A percentile compares a stretch with the other conserved stretches of the same genome.
These are phyloP conservation scores for Esperia sulphurella DNA, from an alignment of 2,888 invertebrate genomes.

Conservation along the genomic window DNA sequence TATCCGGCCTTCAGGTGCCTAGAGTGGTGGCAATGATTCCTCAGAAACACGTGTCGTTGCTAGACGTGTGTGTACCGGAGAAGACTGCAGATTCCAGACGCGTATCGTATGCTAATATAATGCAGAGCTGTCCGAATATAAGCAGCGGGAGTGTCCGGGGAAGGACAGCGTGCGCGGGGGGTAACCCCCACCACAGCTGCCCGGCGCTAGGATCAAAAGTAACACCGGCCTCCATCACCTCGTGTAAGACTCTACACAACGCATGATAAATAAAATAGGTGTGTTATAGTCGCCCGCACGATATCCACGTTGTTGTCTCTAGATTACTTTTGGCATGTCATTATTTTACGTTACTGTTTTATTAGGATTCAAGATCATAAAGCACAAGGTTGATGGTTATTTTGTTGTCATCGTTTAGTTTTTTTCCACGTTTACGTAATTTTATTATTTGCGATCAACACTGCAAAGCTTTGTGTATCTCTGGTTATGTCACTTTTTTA, in stretches of 20 bases:
- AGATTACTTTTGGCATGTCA: slow-evolving; percentile 3
- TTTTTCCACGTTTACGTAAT: slow-evolving; percentile 1
- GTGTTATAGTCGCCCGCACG: slow-evolving; percentile 57
- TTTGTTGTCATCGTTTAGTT: not conserved
- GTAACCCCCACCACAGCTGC: slow-evolving; percentile 25
- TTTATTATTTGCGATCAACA: slow-evolving; percentile 7
- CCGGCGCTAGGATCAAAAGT: slow-evolving; percentile 17
- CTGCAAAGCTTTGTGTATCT: slow-evolving; percentile 10
- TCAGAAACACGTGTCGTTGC: slow-evolving; percentile 22
- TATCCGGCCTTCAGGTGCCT: slow-evolving; percentile 29
- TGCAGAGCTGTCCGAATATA: slow-evolving; percentile 55
- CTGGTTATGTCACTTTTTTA: not conserved
- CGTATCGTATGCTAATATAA: slow-evolving; percentile 24
- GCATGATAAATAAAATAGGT: slow-evolving; percentile 63
- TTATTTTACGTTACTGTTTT: slow-evolving; percentile 11
- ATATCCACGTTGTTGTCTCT: slow-evolving; percentile 13
- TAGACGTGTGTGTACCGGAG: slow-evolving; percentile 16
- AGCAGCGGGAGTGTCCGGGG: slow-evolving; percentile 26
- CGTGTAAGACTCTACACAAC: slow-evolving; percentile 60
- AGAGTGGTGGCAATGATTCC: slow-evolving; percentile 31
- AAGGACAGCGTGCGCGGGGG: slow-evolving; percentile 30
- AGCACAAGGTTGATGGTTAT: not conserved
- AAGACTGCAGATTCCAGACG: slow-evolving; percentile 16
- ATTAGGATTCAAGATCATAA: not conserved
- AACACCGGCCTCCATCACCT: slow-evolving; percentile 17